A percentile compares a stretch with the other conserved stretches of the same genome.
Evolutionary conservation across 2,888 invertebrate genomes (phyloP).

Genomic region (Diarsia mendica): DNA sequence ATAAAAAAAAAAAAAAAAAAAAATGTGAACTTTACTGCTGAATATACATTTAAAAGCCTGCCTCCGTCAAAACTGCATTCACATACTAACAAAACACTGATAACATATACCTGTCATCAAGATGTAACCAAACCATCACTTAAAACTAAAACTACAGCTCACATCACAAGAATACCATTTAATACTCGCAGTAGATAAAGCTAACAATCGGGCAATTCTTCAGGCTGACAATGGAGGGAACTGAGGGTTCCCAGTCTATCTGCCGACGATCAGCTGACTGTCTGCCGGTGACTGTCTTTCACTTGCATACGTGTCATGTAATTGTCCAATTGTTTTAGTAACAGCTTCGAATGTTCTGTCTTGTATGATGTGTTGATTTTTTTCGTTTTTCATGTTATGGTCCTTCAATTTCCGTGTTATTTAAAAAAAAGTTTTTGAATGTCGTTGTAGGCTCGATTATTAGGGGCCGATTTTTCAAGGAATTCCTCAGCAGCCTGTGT

Average conservation of each 20-base stretch:
- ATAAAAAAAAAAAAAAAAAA: too few relatives aligned
- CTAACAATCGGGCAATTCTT: constrained; percentile 65
- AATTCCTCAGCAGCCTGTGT: not conserved
- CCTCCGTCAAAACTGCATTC: not conserved
- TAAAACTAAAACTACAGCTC: constrained; percentile 40
- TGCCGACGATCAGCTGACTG: constrained; percentile 59
- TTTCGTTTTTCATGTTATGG: constrained; percentile 1
- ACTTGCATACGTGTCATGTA: constrained; percentile 57
- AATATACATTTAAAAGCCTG: not conserved
- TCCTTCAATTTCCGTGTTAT: not conserved
- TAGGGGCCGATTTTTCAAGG: not conserved
- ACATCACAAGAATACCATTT: constrained; percentile 31
- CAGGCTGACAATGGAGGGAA: constrained; percentile 56
- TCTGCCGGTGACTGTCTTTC: constrained; percentile 60
- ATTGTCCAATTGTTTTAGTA: constrained; percentile 65
- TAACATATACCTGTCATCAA: constrained; percentile 32
- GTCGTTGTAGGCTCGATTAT: not conserved
- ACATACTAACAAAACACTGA: not conserved
- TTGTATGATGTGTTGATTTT: constrained; percentile 38
- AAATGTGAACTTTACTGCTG: too few relatives aligned
- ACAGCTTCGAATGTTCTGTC: constrained; percentile 36
- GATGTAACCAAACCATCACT: constrained; percentile 50
- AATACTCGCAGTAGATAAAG: constrained; percentile 56
- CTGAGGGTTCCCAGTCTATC: constrained; percentile 66
- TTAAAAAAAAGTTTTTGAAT: too few relatives aligned